Evolutionary conservation across 2,888 invertebrate genomes (phyloP).

Genomic region (Folsomia manolachei): DNA sequence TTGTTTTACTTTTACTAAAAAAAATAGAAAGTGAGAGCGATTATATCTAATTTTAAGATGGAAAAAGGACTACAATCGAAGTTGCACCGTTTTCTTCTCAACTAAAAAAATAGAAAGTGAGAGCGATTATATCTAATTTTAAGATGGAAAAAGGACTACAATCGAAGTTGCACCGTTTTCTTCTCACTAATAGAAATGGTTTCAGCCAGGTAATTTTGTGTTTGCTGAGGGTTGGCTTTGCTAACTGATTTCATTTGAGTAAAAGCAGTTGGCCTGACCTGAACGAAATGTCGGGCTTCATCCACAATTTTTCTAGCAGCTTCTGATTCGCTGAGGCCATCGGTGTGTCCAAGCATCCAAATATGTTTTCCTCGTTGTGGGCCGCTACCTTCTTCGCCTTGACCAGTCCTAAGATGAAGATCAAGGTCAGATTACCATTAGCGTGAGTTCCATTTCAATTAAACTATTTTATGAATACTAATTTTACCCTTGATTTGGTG

Average conservation of each 20-base stretch:
- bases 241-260: neutral
- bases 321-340: constrained; percentile 75
- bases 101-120: no score
- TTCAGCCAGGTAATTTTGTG: no score
- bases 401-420: no score
- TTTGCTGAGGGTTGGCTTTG: no score
- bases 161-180: neutral
- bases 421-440: no score
- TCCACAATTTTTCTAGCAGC: constrained; percentile 74
- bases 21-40: no score
- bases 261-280: constrained; percentile 53
- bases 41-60: neutral
- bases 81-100: no score
- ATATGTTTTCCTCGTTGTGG: constrained; percentile 37
- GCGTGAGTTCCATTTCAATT: neutral
- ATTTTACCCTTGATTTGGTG: constrained; percentile 74
- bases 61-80: neutral
- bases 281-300: constrained; percentile 70
- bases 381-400: constrained; percentile 26
- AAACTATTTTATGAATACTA: neutral
- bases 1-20: no score
- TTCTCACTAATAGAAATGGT: neutral
- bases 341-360: constrained; percentile 54
- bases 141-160: neutral
- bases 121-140: neutral